These are phyloP conservation scores for Rousettus madagascariensis DNA, from an alignment of 2,797 vertebrate species.

Conservation along the genomic window DNA sequence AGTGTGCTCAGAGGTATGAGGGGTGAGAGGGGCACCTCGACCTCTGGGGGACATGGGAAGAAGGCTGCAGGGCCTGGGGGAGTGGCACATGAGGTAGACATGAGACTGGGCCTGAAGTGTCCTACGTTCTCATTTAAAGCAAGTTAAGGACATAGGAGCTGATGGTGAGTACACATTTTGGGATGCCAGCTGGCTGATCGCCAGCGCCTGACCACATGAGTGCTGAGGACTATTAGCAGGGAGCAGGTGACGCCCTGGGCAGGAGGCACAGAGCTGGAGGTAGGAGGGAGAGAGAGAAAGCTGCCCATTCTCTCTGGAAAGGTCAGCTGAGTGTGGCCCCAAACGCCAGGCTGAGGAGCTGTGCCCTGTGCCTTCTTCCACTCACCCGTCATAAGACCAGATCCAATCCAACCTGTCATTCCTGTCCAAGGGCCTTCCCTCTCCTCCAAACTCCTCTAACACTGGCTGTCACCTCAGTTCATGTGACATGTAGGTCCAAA, in stretches of 20 bases:
- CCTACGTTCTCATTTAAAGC: background rate
- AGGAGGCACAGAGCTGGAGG: background rate
- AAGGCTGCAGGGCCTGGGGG: background rate
- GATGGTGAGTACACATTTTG: background rate
- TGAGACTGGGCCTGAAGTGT: background rate
- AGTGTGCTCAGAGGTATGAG: rapidly evolving
- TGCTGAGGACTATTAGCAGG: background rate
- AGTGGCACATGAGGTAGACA: background rate
- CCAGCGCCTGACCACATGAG: rapidly evolving
- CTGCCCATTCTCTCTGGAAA: background rate
- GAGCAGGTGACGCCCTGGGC: background rate
- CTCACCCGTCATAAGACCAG: background rate
- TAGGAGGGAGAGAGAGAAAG: too few relatives aligned
- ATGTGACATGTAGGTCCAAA: background rate
- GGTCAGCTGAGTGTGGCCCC: background rate
- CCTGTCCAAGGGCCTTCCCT: background rate
- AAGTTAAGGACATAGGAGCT: background rate
- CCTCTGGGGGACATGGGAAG: background rate
- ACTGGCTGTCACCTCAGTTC: background rate
- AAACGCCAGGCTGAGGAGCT: background rate
- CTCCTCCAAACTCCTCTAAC: background rate
- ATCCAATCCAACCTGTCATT: background rate
- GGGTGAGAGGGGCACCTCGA: background rate
- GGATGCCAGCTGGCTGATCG: rapidly evolving
- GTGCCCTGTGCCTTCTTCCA: background rate